Conservation (phyloP, 2,888 invertebrate genomes). For the Busseola fusca region DNA sequence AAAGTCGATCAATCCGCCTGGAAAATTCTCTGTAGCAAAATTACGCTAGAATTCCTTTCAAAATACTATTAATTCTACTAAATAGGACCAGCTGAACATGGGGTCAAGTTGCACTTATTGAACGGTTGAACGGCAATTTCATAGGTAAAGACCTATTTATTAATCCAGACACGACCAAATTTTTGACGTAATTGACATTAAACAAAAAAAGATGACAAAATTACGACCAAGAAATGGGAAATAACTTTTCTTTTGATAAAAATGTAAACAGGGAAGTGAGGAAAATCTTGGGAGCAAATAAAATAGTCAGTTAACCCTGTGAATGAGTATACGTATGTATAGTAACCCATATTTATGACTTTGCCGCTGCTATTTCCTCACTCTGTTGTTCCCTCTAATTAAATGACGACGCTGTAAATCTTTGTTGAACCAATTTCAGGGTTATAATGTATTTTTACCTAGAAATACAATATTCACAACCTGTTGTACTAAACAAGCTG, state of each 20-base stretch:
- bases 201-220: constrained; percentile 24
- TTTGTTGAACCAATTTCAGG: constrained; percentile 1
- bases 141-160: too few species aligned
- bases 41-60: constrained; percentile 15
- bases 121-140: too few species aligned
- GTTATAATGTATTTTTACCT: background rate
- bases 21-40: constrained; percentile 30
- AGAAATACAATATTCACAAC: background rate
- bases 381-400: background rate
- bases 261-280: constrained; percentile 34
- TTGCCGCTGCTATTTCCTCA: too few species aligned
- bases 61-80: constrained; percentile 23
- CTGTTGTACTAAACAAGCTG: too few species aligned
- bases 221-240: background rate
- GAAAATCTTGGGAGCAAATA: constrained; percentile 20
- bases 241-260: constrained; percentile 26
- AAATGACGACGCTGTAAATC: background rate
- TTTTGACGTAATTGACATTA: constrained; percentile 28
- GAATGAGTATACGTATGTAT: constrained; percentile 10
- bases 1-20: constrained; percentile 11
- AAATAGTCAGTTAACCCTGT: constrained; percentile 28
- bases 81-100: constrained; percentile 1
- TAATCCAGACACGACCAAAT: constrained; percentile 8
- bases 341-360: background rate
- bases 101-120: constrained; percentile 13